These are phyloP conservation scores for Perizoma affinitatum DNA, from an alignment of 2,888 invertebrate species.

Conservation along the genomic window DNA sequence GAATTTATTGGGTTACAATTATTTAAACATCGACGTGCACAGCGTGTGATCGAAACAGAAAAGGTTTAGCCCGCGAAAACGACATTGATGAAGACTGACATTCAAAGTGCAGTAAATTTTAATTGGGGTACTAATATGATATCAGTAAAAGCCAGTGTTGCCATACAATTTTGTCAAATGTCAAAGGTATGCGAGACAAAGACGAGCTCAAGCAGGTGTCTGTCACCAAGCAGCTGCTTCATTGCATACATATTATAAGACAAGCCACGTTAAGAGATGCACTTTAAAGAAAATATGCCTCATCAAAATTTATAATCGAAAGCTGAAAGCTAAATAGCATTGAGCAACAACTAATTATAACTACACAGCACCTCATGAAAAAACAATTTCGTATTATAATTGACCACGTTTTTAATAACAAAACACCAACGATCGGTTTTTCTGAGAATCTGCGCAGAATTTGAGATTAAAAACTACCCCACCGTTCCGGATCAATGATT, in stretches of 20 bases:
- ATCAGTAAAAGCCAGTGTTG: constrained; percentile 38
- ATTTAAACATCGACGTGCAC: no score
- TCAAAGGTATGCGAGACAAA: constrained; percentile 66
- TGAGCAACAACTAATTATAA: constrained; percentile 26
- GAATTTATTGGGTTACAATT: constrained; percentile 8
- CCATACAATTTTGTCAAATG: constrained; percentile 59
- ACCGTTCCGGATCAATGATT: constrained; percentile 26
- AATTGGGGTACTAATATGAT: background rate
- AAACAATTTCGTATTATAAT: constrained; percentile 32
- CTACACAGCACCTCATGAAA: constrained; percentile 19
- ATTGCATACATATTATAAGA: constrained; percentile 42
- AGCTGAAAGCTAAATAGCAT: constrained; percentile 48
- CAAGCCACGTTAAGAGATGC: constrained; percentile 43
- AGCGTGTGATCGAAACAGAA: no score
- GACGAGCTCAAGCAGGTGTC: constrained; percentile 62
- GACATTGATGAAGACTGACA: background rate
- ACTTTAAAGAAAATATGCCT: constrained; percentile 48
- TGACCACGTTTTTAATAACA: constrained; percentile 38
- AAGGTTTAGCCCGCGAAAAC: no score
- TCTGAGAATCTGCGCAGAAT: constrained; percentile 41
- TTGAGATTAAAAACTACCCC: constrained; percentile 33
- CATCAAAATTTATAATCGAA: constrained; percentile 45
- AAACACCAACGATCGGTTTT: constrained; percentile 28
- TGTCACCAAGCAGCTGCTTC: constrained; percentile 33
- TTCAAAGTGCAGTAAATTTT: background rate